Base-by-base conservation (phyloP, 2,797 vertebrate species). In the Halcyon badia region DNA sequence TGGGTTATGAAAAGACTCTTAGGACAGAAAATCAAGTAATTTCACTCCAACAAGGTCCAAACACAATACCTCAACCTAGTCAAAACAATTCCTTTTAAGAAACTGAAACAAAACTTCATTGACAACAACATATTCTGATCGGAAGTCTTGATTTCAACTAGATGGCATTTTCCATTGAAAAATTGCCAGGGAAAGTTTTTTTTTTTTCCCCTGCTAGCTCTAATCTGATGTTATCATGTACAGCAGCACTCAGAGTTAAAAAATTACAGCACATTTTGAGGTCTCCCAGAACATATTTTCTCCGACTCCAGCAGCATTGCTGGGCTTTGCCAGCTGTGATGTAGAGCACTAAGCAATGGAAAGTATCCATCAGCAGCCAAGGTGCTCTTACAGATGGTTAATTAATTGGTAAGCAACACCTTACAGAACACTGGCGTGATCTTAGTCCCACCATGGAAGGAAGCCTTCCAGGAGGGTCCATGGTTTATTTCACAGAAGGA, bases 131-230 rank as follows among this genome's bases (percentile, higher is more conserved):
- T 15, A 71, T 33, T 73, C 78, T 89, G 71, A 92, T 95, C 33
- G 16, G 95, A 97, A 96, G 84, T 56, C 78, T 89, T 86, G 71
- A 89, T 92, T 96, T 91, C 87, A 60, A 44, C 56, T 61, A 65
- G 71, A 94, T 89, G 96, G 68, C 94, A 91, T 95, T 96, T 97
- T 94, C 94, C 82, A 85, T 9, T 82, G 94, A 92, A 92, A 96
- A 73, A 68, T 14, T 85, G 83, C 89, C 87, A 96, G 75, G 87
- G 89, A 80, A 73, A 94, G 37, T 11, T 28, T 52, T 28, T 30
- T n/a, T 83, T 68, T 83, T 68, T 37, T 44, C 58, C 8, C 65
- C 71, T 91, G 56, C 68, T 80, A 31, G 21, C 7, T 83, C 64
- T 80, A 64, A 76, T 79, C 80, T 79, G 77, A 85, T 94, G 30